Percentiles rank a stretch among this genome's conserved stretches.
phyloP scores from a whole-genome alignment of 2,888 invertebrate genomes.

The Abrostola tripartita region DNA sequence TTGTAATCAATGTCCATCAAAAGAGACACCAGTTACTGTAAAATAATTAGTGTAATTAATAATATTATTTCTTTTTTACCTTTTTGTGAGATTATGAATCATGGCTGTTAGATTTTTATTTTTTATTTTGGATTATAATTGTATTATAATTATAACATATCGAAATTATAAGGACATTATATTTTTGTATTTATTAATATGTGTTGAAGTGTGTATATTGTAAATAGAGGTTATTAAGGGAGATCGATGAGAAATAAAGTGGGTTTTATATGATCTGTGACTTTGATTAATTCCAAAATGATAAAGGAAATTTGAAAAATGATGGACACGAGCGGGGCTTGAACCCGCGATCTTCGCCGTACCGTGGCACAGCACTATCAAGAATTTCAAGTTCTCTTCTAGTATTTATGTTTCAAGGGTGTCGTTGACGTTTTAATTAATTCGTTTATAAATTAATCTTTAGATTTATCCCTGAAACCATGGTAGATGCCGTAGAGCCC shows the following conservation, averaged over 20 bases:
- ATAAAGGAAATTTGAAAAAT: too few relatives aligned
- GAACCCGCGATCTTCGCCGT: too few relatives aligned
- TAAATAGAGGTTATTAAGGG: slow-evolving; percentile 59
- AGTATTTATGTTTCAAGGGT: too few relatives aligned
- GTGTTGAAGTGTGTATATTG: slow-evolving; percentile 61
- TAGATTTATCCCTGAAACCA: too few relatives aligned
- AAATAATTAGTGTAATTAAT: slow-evolving; percentile 29
- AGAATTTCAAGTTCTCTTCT: too few relatives aligned
- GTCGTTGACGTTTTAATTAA: too few relatives aligned
- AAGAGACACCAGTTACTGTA: slow-evolving; percentile 47
- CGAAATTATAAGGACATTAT: slow-evolving; percentile 56
- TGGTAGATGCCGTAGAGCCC: too few relatives aligned
- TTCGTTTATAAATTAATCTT: too few relatives aligned
- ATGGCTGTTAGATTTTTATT: slow-evolving; percentile 65
- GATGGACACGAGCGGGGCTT: too few relatives aligned
- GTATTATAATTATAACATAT: slow-evolving; percentile 50
- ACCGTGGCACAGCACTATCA: too few relatives aligned
- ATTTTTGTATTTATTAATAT: slow-evolving; percentile 52
- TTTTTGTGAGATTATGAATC: slow-evolving; percentile 67
- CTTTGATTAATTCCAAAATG: too few relatives aligned
- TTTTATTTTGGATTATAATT: slow-evolving; percentile 47
- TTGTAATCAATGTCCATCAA: slow-evolving; percentile 18
- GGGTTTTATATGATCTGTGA: slow-evolving; percentile 49
- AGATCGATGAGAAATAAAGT: slow-evolving; percentile 55
- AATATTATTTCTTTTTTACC: slow-evolving; percentile 38